Conservation (phyloP, 2,888 invertebrate genomes). For the Adelphocoris suturalis region DNA sequence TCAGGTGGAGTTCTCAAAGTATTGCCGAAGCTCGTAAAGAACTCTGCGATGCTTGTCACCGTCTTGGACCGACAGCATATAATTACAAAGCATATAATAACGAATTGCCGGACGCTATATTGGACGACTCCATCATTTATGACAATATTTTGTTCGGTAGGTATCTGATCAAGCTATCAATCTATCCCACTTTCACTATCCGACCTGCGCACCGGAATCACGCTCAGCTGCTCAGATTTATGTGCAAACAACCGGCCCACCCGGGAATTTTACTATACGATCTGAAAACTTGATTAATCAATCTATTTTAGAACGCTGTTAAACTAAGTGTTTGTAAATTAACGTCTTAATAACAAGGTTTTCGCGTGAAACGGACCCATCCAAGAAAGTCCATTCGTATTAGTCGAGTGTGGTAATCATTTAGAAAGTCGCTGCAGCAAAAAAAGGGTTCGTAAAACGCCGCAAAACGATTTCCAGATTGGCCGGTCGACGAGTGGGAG, state of each 20-base stretch:
- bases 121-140: background rate
- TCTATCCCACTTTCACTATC: background rate
- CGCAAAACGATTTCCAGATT: too few species aligned
- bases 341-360: conserved; percentile 19
- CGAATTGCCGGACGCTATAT: too few species aligned
- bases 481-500: too few species aligned
- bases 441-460: background rate
- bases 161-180: background rate
- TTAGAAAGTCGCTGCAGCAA: background rate
- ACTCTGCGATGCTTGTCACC: too few species aligned
- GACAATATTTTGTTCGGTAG: background rate
- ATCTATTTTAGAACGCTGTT: background rate
- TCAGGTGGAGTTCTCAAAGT: too few species aligned
- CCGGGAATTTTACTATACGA: background rate
- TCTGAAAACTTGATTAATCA: conserved; percentile 2
- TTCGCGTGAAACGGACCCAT: background rate
- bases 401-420: background rate
- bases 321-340: conserved; percentile 25
- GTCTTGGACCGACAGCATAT: too few species aligned
- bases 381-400: background rate
- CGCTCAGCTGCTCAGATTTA: background rate
- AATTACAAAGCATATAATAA: too few species aligned
- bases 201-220: background rate
- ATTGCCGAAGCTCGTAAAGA: too few species aligned
- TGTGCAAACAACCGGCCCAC: background rate